Evolutionary conservation across 2,888 invertebrate species (phyloP).

Genomic region (Drosophila pseudotakahashii): DNA sequence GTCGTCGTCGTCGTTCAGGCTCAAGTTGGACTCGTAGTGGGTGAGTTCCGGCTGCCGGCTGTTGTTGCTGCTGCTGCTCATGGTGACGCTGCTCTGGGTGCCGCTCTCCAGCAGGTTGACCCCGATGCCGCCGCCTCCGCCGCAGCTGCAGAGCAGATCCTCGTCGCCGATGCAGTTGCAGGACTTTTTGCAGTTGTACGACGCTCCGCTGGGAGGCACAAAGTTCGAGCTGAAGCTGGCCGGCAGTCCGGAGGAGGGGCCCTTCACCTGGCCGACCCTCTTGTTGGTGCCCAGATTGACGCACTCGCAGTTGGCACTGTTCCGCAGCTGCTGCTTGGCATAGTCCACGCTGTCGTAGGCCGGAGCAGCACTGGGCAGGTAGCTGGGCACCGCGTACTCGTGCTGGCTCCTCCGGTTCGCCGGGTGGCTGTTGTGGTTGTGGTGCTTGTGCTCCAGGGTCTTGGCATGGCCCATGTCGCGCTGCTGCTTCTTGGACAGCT

Average conservation of each 20-base stretch:
- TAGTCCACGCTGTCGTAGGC: constrained; percentile 81
- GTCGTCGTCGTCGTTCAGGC: constrained; percentile 78
- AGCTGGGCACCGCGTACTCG: constrained; percentile 84
- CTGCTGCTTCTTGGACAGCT: constrained; percentile 73
- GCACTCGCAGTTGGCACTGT: constrained; percentile 72
- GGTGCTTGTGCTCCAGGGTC: constrained; percentile 81
- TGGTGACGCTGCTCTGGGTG: constrained; percentile 80
- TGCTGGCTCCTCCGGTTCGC: constrained; percentile 81
- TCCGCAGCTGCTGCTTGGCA: constrained; percentile 68
- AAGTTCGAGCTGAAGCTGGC: constrained; percentile 83
- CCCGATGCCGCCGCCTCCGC: constrained; percentile 34
- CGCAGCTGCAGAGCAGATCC: constrained; percentile 72
- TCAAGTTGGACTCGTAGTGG: constrained; percentile 82
- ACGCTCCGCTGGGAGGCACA: constrained; percentile 66
- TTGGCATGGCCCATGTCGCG: constrained; percentile 67
- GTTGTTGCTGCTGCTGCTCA: constrained; percentile 79
- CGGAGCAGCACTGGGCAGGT: constrained; percentile 64
- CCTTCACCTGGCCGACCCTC: constrained; percentile 38
- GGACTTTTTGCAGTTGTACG: constrained; percentile 82
- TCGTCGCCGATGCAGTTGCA: constrained; percentile 76
- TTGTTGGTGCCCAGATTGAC: constrained; percentile 58
- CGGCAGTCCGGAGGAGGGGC: constrained; percentile 58
- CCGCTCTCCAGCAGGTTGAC: constrained; percentile 62
- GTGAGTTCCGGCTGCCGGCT: constrained; percentile 75
- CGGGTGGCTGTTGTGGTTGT: constrained; percentile 62